Base-by-base conservation (phyloP, 64 coral and sea anemone species). In the Dendronephthya gigantea region DNA sequence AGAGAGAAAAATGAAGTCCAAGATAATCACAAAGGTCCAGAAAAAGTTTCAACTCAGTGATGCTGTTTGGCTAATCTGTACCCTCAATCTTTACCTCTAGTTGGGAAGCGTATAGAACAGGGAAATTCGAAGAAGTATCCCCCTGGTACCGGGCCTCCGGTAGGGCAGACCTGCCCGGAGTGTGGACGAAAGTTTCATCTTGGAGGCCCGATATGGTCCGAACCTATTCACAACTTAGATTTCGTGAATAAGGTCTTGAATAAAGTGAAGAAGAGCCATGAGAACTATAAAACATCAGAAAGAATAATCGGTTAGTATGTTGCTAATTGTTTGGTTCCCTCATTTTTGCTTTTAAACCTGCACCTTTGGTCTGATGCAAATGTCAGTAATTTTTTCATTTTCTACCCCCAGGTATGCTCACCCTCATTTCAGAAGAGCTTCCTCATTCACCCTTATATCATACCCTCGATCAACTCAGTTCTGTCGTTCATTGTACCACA, bases 181-280 rank as follows among this genome's bases (percentile, higher is more conserved):
- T 98, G 95, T 83, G 55, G 85, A 41, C 40, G 58, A 25, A 91
- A 87, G 25, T 98, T 93, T 56, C 95, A 98, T 28, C 83, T 98
- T 31, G 95, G 95, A 15, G 95, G 95, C 29, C 95, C 95, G 13
- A 82, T 98, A 43, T 98, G 95, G 95, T 91, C 82, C 85, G 84
- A 88, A 10, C 92, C 92, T 11, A 98, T 98, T 84, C 95, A 98
- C 39, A 16, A 90, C 29, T 13, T 32, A 29, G 87, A 90, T 27
- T 98, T 91, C 91, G 89, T 93, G 11, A 34, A 82, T 4, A 84
- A 72, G 41, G 75, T 98, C 68, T 66, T 89, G 5, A 58, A 87
- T 36, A 87, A 50, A 84, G 90, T 93, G 8, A 93, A 98, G 84
- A 39, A 84, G 23, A 52, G 85, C 33, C 35, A 65, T 49, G 84